These are phyloP conservation scores for Bufo bufo DNA, from an alignment of 2,113 vertebrate genomes.

Conservation along the genomic window DNA sequence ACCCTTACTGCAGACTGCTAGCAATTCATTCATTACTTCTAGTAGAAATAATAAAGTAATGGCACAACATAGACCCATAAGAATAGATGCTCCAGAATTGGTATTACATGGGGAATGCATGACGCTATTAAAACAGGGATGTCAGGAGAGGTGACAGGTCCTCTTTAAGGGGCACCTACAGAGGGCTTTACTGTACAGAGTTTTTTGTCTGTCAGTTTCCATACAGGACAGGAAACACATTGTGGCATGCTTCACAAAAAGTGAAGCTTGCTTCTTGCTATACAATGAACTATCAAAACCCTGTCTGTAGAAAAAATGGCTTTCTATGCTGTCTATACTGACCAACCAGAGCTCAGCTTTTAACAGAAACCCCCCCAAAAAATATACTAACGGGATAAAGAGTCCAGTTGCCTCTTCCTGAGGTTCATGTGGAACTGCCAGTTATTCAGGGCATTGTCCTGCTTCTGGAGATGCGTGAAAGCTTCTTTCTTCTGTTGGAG, in stretches of 20 bases:
- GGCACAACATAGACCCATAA: no score
- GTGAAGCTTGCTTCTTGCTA: not conserved
- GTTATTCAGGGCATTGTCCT: conserved; percentile 79
- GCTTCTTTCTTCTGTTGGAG: conserved; percentile 50
- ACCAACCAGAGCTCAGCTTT: not conserved
- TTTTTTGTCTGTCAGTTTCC: not conserved
- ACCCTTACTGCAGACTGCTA: no score
- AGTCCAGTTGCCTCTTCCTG: conserved; percentile 77
- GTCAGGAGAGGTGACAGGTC: no score
- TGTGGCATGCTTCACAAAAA: not conserved
- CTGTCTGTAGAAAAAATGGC: not conserved
- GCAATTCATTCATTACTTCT: no score
- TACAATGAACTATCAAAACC: not conserved
- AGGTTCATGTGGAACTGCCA: conserved; percentile 79
- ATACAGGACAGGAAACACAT: not conserved
- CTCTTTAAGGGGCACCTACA: not conserved
- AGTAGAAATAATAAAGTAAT: no score
- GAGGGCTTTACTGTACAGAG: no score
- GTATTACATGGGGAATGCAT: no score
- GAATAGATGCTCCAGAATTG: no score
- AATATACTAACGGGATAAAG: conserved; percentile 62
- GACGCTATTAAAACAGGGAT: no score
- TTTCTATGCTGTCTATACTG: not conserved
- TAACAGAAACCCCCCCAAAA: not conserved
- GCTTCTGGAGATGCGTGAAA: conserved; percentile 47